phyloP scores from a whole-genome alignment of 1,140 invertebrate genomes.

The Caerostris darwini region DNA sequence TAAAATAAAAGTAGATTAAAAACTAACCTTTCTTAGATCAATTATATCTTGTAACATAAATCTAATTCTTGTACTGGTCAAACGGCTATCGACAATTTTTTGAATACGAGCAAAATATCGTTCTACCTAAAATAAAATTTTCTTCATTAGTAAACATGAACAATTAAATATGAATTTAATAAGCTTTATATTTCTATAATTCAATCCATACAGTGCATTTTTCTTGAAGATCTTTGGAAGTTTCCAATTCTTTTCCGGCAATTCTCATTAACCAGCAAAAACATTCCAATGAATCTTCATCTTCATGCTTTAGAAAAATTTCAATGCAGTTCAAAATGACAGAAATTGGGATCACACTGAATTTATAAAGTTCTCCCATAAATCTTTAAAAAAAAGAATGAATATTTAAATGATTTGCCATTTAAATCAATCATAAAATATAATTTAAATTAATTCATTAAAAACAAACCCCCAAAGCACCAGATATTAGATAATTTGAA shows the following conservation, averaged over 20 bases:
- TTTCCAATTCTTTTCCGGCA: constrained; percentile 45
- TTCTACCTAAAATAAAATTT: constrained; percentile 80
- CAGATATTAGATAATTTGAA: no score
- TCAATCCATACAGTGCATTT: neutral
- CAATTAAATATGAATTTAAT: neutral
- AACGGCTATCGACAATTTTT: constrained; percentile 85
- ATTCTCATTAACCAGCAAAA: constrained; percentile 73
- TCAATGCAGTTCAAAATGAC: constrained; percentile 91
- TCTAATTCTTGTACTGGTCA: constrained; percentile 89
- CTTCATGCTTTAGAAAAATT: constrained; percentile 86
- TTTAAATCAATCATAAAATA: no score
- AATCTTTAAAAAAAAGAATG: neutral
- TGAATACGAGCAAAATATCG: constrained; percentile 88
- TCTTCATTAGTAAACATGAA: neutral
- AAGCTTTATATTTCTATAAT: no score
- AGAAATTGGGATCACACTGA: constrained; percentile 92
- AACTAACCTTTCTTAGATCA: constrained; percentile 88
- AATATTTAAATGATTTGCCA: no score
- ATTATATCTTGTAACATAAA: constrained; percentile 98
- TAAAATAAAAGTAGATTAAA: constrained; percentile 79
- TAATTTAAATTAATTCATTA: no score
- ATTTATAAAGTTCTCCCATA: constrained; percentile 91
- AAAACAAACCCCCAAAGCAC: no score
- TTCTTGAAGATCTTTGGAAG: neutral
- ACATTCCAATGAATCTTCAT: constrained; percentile 96